These are phyloP conservation scores for Pachydiplax longipennis DNA, from an alignment of 2,888 invertebrate species.

Conservation along the genomic window DNA sequence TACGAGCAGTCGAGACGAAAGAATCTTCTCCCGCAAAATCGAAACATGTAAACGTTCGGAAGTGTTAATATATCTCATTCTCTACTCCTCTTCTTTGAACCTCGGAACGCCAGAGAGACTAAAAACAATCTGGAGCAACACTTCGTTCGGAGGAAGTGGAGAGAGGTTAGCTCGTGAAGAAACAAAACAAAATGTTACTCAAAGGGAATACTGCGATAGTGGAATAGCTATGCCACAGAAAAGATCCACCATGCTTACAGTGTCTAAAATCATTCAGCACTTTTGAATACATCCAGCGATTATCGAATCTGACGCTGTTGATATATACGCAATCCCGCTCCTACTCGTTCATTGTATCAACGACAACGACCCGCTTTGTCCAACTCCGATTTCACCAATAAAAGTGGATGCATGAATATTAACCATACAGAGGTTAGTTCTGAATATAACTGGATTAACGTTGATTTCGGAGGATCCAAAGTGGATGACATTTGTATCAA, in stretches of 20 bases:
- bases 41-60: not conserved
- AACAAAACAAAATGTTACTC: not conserved
- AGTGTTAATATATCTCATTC: not conserved
- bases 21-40: not conserved
- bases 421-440: not conserved
- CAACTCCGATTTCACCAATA: not conserved
- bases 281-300: not conserved
- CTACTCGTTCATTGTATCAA: no score
- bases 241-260: not conserved
- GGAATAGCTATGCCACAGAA: not conserved
- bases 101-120: not conserved
- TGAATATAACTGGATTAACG: not conserved
- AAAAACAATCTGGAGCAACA: not conserved
- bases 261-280: not conserved
- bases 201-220: not conserved
- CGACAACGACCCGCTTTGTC: not conserved
- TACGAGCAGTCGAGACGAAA: not conserved
- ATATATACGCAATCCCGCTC: no score
- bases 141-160: not conserved
- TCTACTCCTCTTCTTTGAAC: not conserved
- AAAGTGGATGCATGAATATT: not conserved
- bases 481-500: not conserved
- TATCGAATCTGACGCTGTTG: no score
- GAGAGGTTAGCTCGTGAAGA: not conserved
- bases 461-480: not conserved